These are phyloP conservation scores for Lepidonotus clava DNA, from an alignment of 2,888 invertebrate genomes.

Conservation along the genomic window DNA sequence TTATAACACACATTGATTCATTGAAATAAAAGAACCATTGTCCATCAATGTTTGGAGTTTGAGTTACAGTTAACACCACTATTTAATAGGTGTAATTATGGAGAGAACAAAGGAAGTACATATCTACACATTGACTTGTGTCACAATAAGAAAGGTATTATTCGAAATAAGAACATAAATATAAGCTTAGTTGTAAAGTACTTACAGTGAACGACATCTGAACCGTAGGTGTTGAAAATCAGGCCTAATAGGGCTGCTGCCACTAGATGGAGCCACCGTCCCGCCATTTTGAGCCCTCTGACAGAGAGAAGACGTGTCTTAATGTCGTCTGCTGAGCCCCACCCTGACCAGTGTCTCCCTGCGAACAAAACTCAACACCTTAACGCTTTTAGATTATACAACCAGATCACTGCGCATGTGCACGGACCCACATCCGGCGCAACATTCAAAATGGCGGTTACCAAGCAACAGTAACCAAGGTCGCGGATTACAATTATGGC, in stretches of 20 bases:
- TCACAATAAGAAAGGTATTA: too few species aligned
- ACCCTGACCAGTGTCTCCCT: conserved; percentile 2
- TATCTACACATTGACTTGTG: too few species aligned
- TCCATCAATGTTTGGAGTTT: too few species aligned
- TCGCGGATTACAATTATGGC: not conserved
- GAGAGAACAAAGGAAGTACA: too few species aligned
- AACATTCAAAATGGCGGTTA: conserved; percentile 2
- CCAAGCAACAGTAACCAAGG: too few species aligned
- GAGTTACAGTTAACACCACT: too few species aligned
- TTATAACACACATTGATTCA: too few species aligned
- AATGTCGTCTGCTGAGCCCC: conserved; percentile 24
- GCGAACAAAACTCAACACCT: not conserved
- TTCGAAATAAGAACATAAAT: too few species aligned
- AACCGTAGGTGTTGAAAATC: not conserved
- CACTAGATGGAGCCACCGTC: not conserved
- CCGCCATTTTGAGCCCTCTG: conserved; percentile 7
- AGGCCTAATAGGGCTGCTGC: not conserved
- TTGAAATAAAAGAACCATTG: too few species aligned
- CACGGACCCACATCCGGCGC: not conserved
- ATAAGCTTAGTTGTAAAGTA: not conserved
- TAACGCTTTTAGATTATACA: conserved; percentile 9
- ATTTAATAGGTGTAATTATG: too few species aligned
- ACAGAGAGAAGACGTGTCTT: not conserved
- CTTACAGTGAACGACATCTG: not conserved
- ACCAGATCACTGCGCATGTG: not conserved